phyloP scores from a whole-genome alignment of 2,113 vertebrate species.

The Pterophyllum scalare region DNA sequence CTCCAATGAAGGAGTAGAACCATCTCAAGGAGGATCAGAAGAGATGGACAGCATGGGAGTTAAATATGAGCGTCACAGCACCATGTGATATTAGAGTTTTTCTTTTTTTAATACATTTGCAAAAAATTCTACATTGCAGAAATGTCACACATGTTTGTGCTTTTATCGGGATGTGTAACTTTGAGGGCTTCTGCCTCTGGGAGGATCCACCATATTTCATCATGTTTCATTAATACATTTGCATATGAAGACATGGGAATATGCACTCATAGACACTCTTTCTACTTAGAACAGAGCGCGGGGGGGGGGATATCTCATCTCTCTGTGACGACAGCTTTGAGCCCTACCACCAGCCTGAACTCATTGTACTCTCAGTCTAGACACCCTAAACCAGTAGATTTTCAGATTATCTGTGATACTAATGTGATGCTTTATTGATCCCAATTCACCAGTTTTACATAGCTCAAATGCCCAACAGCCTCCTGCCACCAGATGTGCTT shows the following conservation, averaged over 20 bases:
- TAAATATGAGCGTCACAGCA: no score
- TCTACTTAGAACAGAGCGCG: background rate
- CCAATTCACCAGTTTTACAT: background rate
- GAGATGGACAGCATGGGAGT: no score
- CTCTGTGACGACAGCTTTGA: background rate
- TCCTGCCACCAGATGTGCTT: background rate
- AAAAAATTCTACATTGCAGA: no score
- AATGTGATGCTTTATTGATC: background rate
- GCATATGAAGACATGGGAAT: background rate
- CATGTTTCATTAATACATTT: constrained; percentile 50
- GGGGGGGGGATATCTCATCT: background rate
- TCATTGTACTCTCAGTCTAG: constrained; percentile 4
- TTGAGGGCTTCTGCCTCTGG: constrained; percentile 47
- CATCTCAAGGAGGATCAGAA: no score
- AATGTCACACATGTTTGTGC: constrained; percentile 57
- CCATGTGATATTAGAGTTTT: no score
- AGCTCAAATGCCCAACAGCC: background rate
- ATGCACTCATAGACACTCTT: background rate
- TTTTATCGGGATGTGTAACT: constrained; percentile 59
- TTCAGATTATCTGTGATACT: background rate
- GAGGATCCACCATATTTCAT: constrained; percentile 55
- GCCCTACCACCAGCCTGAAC: background rate
- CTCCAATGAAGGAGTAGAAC: no score
- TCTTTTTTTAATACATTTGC: no score
- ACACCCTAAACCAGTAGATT: background rate